Evolutionary conservation across 2,113 vertebrate genomes (phyloP).

Genomic region (Cololabis saira): DNA sequence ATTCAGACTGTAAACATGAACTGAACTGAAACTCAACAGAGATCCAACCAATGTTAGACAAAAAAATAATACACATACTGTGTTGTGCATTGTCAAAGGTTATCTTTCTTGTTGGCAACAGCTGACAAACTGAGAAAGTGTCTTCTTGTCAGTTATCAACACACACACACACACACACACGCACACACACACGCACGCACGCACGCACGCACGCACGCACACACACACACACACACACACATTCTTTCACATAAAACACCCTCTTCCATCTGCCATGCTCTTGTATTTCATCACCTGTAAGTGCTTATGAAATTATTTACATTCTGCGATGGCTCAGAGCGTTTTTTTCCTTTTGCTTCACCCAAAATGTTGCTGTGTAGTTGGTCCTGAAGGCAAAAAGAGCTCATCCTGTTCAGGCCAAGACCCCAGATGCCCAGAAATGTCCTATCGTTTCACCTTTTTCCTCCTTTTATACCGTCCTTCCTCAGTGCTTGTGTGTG

Average conservation of each 20-base stretch:
- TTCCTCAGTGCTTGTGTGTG: background rate
- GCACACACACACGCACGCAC: too few species aligned
- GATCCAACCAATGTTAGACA: background rate
- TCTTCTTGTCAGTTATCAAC: conserved; percentile 49
- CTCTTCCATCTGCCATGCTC: conserved; percentile 68
- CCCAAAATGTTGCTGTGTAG: conserved; percentile 68
- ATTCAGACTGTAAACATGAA: background rate
- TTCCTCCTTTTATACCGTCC: conserved; percentile 16
- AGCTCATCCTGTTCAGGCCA: conserved; percentile 66
- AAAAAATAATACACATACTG: conserved; percentile 19
- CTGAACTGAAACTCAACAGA: background rate
- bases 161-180: too few species aligned
- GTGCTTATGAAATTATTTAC: conserved; percentile 79
- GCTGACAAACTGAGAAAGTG: conserved; percentile 46
- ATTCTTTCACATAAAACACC: conserved; percentile 38
- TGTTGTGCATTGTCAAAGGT: conserved; percentile 27
- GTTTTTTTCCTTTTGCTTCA: conserved; percentile 69
- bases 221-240: conserved; percentile 16
- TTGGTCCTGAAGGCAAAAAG: conserved; percentile 59
- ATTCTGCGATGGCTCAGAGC: conserved; percentile 70
- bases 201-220: too few species aligned
- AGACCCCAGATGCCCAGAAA: conserved; percentile 48
- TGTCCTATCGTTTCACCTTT: background rate
- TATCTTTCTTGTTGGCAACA: conserved; percentile 48
- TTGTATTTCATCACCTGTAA: conserved; percentile 81